A percentile compares a stretch with the other conserved stretches of the same genome.
These are phyloP conservation scores for Kryptolebias ocellatus DNA, from an alignment of 2,797 vertebrate genomes.

Conservation along the genomic window DNA sequence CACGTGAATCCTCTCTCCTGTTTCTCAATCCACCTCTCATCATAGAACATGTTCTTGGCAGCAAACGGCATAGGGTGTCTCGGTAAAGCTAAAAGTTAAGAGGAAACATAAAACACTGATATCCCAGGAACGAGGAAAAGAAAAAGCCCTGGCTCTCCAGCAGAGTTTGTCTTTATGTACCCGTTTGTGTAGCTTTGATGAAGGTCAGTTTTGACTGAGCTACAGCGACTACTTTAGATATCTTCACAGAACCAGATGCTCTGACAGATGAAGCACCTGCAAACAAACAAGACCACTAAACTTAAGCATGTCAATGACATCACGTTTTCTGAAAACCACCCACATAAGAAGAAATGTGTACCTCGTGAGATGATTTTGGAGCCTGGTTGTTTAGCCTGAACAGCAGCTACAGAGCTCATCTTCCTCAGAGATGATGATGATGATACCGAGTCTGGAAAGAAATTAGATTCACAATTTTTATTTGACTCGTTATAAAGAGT, in stretches of 20 bases:
- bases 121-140: not conserved
- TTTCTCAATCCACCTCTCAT: constrained; percentile 97
- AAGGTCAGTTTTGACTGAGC: constrained; percentile 90
- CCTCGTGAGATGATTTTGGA: constrained; percentile 58
- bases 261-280: constrained; percentile 66
- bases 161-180: constrained; percentile 60
- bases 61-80: constrained; percentile 95
- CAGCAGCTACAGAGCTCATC: constrained; percentile 27
- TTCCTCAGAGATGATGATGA: constrained; percentile 54
- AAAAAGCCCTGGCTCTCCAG: not conserved
- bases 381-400: constrained; percentile 46
- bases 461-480: not conserved
- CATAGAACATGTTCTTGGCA: constrained; percentile 97
- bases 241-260: constrained; percentile 66
- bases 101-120: not conserved
- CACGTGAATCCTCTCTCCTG: constrained; percentile 93
- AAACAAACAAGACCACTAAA: too few species aligned
- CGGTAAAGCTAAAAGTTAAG: constrained; percentile 83
- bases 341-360: constrained; percentile 17
- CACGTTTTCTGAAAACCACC: not conserved
- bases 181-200: constrained; percentile 86
- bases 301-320: not conserved
- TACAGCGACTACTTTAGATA: constrained; percentile 79
- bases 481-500: not conserved
- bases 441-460: constrained; percentile 50